Evolutionary conservation across 2,113 vertebrate species (phyloP), one percentile per base, ranked within the genome.

Genomic region (Penelope pileata): DNA sequence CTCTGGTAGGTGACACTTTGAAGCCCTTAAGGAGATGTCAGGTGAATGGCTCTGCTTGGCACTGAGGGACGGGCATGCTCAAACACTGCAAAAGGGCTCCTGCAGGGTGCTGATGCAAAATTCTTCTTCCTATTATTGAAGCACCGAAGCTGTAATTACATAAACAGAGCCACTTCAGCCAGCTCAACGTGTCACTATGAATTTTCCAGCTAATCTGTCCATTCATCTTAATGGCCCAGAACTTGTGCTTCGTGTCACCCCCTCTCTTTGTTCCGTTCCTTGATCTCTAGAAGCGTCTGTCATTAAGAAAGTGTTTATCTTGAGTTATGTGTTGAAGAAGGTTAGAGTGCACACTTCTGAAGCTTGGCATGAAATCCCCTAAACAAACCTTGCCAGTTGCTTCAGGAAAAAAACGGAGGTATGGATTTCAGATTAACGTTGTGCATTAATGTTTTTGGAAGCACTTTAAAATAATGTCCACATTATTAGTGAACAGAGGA

Each of bases 321-420:
- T 98, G 98, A 99, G 95, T 99, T 98, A 98, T 98, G 97, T 97
- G 95, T 96, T 86, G 90, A 93, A 88, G 96, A 93, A 97, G 98
- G 97, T 98, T 98, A 98, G 97, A 96, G 96, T 96, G 97, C 97
- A 97, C 95, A 95, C 97, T 98, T 98, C 97, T 98, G 97, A 97
- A 97, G 97, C 95, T 94, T 97, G 96, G 98, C 98, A 97, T 99
- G 98, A 99, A 99, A 99, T 99, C 97, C 98, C 97, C 98, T 98
- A 98, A 98, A 98, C 97, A 99, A 99, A 99, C 98, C 97, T 97
- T 98, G 97, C 96, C 16, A 56, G 78, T 94, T 95, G 64, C 88
- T 97, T 90, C 0, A 1, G 78, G 88, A 94, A 94, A 86, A 91
- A 91, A 93, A 79, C 84, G 32, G 19, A 94, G 93, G 96, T 95